Conservation (phyloP, 2,888 invertebrate genomes). For the Amiota minor region DNA sequence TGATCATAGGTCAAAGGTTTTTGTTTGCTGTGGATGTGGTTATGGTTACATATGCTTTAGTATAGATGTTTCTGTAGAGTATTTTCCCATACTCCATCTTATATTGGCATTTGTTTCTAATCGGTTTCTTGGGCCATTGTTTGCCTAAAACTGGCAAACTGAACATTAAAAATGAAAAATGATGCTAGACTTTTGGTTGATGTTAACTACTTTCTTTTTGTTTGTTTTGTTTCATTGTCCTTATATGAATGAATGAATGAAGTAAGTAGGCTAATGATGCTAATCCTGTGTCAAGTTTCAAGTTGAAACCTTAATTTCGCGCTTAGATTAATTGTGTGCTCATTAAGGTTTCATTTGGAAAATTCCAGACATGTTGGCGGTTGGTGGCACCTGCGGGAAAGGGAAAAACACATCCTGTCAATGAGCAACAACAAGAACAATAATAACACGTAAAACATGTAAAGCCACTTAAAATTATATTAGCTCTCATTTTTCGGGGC, state of each 20-base stretch:
- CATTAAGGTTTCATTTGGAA: neutral
- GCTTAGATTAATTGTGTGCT: constrained; percentile 9
- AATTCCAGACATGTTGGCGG: too few species aligned
- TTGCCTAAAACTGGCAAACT: neutral
- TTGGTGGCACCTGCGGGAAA: too few species aligned
- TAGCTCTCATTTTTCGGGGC: constrained; percentile 2
- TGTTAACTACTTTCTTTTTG: neutral
- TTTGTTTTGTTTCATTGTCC: neutral
- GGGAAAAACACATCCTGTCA: too few species aligned
- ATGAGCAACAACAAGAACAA: too few species aligned
- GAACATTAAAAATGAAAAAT: constrained; percentile 28
- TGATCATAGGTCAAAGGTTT: neutral
- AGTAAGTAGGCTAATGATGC: neutral
- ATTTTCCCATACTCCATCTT: neutral
- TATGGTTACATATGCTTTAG: neutral
- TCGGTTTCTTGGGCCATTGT: neutral
- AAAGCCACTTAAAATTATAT: constrained; percentile 6
- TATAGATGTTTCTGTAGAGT: too few species aligned
- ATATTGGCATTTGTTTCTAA: neutral
- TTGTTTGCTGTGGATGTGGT: neutral
- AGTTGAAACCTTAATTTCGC: neutral
- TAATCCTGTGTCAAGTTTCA: neutral
- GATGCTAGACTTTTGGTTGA: neutral
- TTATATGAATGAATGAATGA: too few species aligned
- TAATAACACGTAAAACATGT: neutral